Evolutionary conservation across 2,888 invertebrate genomes (phyloP).

Genomic region (Rambutsinella grinnellia): DNA sequence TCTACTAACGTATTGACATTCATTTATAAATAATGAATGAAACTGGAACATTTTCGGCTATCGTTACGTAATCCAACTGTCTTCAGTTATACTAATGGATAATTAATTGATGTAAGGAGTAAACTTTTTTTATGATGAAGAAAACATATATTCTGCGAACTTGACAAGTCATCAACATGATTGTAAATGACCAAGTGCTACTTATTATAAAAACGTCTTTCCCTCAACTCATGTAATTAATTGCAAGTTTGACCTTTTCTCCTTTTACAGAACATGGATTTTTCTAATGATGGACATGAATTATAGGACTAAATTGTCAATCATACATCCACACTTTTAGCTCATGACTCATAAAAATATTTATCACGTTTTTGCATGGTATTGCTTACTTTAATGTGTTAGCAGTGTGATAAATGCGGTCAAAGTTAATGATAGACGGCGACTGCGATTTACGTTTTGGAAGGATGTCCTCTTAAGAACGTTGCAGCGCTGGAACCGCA

Average conservation of each 20-base stretch:
- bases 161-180: neutral
- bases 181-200: neutral
- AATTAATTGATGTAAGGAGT: neutral
- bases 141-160: neutral
- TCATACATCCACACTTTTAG: too few relatives aligned
- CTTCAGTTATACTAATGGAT: neutral
- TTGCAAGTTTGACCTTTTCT: slow-evolving; percentile 38
- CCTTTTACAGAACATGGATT: slow-evolving; percentile 22
- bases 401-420: neutral
- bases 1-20: too few relatives aligned
- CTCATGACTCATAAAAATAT: too few relatives aligned
- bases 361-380: too few relatives aligned
- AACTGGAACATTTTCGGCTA: neutral
- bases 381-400: neutral
- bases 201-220: neutral
- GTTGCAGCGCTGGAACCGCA: neutral
- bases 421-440: neutral
- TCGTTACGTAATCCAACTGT: neutral
- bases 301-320: too few relatives aligned
- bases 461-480: neutral
- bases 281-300: too few relatives aligned
- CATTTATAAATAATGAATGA: neutral
- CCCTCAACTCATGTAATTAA: slow-evolving; percentile 8
- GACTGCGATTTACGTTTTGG: neutral
- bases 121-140: neutral